Conservation (phyloP, 2,797 vertebrate genomes). For the Intellagama lesueurii region DNA sequence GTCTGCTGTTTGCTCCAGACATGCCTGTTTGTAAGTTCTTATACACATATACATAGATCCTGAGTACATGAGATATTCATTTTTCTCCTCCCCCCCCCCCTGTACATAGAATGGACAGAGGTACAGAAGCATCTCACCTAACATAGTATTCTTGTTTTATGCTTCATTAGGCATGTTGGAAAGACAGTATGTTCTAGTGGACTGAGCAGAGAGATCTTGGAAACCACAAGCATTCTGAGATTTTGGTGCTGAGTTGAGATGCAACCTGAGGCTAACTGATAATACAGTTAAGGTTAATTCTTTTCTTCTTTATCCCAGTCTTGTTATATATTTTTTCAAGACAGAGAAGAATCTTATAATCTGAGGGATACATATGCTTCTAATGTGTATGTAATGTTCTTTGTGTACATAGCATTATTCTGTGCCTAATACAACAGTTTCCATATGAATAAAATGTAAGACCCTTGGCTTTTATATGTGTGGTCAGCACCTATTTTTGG, state of each 20-base stretch:
- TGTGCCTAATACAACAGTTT: neutral
- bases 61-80: neutral
- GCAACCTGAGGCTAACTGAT: slow-evolving; percentile 14
- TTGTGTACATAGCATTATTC: accelerated
- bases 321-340: neutral
- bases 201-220: neutral
- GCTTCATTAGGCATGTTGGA: accelerated
- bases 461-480: slow-evolving; percentile 26
- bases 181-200: slow-evolving; percentile 3
- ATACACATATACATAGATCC: neutral
- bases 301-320: slow-evolving; percentile 14
- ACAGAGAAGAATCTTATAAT: neutral
- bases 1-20: neutral
- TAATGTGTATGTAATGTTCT: accelerated
- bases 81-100: neutral
- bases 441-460: neutral
- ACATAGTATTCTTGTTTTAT: accelerated
- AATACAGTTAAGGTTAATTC: accelerated
- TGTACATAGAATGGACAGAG: accelerated
- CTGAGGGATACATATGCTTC: neutral
- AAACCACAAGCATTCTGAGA: neutral
- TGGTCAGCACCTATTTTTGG: neutral
- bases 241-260: neutral
- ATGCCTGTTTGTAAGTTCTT: neutral
- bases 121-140: neutral